Conservation (phyloP, 1,140 invertebrate genomes). For the Cotesia chilonis region DNA sequence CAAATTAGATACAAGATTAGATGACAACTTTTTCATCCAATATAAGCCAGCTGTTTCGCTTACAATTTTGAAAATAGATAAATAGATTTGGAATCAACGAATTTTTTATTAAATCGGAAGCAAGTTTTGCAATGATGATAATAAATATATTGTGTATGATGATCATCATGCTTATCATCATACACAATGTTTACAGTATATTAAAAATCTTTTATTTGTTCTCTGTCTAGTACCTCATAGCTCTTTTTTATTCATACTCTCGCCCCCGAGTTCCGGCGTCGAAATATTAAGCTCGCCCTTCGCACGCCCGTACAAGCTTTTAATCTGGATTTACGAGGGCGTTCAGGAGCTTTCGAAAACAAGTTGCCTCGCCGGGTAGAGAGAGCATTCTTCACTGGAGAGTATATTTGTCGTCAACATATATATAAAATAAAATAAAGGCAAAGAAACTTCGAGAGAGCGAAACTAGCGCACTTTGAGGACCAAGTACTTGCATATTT, state of each 20-base stretch:
- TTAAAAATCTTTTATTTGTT: no score
- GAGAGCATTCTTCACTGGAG: neutral
- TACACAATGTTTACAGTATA: no score
- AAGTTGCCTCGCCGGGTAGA: constrained; percentile 15
- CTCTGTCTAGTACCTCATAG: no score
- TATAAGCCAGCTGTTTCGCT: no score
- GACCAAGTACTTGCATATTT: constrained; percentile 19
- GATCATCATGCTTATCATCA: no score
- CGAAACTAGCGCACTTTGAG: constrained; percentile 12
- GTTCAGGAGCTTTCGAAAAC: constrained; percentile 31
- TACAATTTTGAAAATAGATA: neutral
- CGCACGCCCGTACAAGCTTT: constrained; percentile 25
- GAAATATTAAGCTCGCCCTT: constrained; percentile 30
- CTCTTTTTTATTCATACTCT: neutral
- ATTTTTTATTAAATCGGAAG: no score
- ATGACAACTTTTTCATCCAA: neutral
- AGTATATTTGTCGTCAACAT: no score
- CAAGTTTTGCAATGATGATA: no score
- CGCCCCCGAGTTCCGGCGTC: neutral
- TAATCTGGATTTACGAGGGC: constrained; percentile 31
- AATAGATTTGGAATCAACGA: no score
- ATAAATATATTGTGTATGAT: no score
- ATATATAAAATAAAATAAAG: neutral
- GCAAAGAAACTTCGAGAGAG: constrained; percentile 9
- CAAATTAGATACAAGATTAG: constrained; percentile 17